These are phyloP conservation scores for Spinus pinus DNA, from an alignment of 2,797 vertebrate species.

Conservation along the genomic window DNA sequence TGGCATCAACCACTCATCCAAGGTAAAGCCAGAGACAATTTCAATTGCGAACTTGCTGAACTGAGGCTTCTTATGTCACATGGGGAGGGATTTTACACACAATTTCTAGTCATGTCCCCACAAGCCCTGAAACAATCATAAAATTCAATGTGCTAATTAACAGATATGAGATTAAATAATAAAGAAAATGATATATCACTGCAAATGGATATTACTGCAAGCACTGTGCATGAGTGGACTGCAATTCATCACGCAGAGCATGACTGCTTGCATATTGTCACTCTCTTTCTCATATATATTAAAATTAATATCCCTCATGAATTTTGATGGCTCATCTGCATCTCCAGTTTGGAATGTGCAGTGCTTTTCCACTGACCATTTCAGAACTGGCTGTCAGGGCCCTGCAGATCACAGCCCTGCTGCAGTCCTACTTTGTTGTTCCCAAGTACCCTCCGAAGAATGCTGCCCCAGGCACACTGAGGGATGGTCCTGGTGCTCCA, in stretches of 20 bases:
- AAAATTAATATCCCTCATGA: conserved; percentile 26
- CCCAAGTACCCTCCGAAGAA: neutral
- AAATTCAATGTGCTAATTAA: conserved; percentile 24
- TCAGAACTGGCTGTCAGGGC: too few relatives aligned
- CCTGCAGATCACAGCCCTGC: accelerated
- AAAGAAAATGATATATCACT: neutral
- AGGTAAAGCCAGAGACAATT: neutral
- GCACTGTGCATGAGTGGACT: neutral
- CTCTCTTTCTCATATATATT: neutral
- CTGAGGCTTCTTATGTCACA: neutral
- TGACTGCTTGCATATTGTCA: neutral
- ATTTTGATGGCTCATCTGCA: neutral
- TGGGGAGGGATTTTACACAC: neutral
- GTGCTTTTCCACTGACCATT: neutral
- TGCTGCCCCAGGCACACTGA: accelerated
- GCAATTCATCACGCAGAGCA: neutral
- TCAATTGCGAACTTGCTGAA: neutral
- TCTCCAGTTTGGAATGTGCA: neutral
- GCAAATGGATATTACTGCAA: neutral
- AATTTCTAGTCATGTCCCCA: neutral
- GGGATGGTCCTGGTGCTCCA: too few relatives aligned
- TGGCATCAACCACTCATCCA: neutral
- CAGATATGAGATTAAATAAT: conserved; percentile 19
- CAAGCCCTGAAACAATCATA: neutral
- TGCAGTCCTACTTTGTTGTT: neutral